Conservation (phyloP, 2,113 vertebrate species). For the Paedocypris sp. region DNA sequence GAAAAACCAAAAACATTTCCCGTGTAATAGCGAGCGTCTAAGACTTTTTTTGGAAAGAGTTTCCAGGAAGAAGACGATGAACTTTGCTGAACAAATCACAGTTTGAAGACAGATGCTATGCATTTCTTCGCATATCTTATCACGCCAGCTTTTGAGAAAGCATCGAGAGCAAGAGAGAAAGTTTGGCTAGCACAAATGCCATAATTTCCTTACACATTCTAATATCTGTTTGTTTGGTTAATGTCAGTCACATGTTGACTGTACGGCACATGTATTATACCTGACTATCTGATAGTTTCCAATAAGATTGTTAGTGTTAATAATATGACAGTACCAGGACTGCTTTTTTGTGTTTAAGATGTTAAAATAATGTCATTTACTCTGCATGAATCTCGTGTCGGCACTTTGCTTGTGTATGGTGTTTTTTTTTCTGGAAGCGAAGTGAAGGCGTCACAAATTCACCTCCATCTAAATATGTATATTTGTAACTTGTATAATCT, state of each 20-base stretch:
- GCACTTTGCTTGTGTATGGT: too few species aligned
- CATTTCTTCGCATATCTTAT: neutral
- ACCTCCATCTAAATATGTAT: slow-evolving; percentile 6
- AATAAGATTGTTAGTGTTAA: neutral
- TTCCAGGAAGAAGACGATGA: neutral
- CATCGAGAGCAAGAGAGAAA: too few species aligned
- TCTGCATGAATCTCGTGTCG: slow-evolving; percentile 4
- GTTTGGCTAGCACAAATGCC: neutral
- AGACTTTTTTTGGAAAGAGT: neutral
- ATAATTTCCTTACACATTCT: neutral
- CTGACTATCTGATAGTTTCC: neutral
- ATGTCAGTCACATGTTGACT: neutral
- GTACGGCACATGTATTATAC: slow-evolving; percentile 6
- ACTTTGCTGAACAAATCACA: too few species aligned
- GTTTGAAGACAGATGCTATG: neutral
- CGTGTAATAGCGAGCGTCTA: too few species aligned
- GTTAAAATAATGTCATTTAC: neutral
- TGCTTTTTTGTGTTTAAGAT: neutral
- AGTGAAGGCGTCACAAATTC: neutral
- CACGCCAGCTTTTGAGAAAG: neutral
- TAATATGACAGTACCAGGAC: neutral
- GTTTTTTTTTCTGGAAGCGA: too few species aligned
- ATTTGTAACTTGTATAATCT: slow-evolving; percentile 11
- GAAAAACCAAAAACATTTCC: neutral
- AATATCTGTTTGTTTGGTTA: neutral